Evolutionary conservation across 2,888 invertebrate species (phyloP), one percentile per base, ranked within the genome.

Genomic region (Caenorhabditis sp.): DNA sequence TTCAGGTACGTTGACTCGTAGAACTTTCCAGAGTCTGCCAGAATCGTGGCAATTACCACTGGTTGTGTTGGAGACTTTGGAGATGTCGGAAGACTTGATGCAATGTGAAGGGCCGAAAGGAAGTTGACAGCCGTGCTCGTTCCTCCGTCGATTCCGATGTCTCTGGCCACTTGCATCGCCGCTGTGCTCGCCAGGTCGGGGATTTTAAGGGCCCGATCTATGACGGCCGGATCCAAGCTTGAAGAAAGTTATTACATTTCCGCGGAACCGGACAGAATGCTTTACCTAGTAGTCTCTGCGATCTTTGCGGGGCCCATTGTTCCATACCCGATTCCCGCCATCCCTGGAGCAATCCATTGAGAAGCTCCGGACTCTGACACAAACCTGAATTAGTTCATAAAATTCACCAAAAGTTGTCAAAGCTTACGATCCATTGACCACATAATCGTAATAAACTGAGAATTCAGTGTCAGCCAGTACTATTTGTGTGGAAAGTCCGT

Each of bases 131-230:
- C 86, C 11, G 83, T 80, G 41, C 80, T 80, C 3, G 86, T 83
- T 0, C 82, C 82, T 9, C 82, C 82, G 9, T 46, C n/a, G 5
- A 82, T 66, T 20, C 79, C 80, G 22, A 78, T 7, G 2, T 77
- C 66, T 9, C 37, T 26, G 0, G 62, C 55, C 11, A 84, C 83
- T 37, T 72, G 75, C 86, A 86, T 86, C 0, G 82, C 85, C 1
- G 86, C 86, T 0, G 85, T 85, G 8, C 83, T 84, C 9, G 86
- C 86, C 11, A 86, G 53, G 37, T 86, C 86, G 4, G 86, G 86
- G 3, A 86, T 68, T 65, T 86, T 86, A 22, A 86, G 27, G 1
- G 81, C 83, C 11, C 83, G 71, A 61, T 86, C 86, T 39, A 86
- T 83, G 9, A 83, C 84, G 4, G 72, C 78, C 1, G 76, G 66